Percentiles rank a stretch among this genome's conserved stretches.
phyloP scores from a whole-genome alignment of 2,113 vertebrate genomes.

The Mirounga angustirostris region DNA sequence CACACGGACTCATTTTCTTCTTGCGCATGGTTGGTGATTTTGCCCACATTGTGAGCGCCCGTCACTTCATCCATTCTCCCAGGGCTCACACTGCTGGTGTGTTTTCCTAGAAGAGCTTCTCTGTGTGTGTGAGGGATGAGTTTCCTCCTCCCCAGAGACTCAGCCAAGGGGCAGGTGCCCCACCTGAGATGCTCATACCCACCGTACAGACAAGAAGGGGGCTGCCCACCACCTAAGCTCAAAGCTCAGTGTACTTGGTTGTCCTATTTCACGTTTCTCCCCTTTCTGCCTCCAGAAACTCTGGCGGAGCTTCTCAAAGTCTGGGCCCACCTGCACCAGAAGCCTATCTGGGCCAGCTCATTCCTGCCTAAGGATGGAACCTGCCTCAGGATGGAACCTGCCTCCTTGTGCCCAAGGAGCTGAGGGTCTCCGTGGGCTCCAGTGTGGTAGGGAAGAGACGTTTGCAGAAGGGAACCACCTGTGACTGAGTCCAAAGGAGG shows the following conservation, averaged over 20 bases:
- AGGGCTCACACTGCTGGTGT: not conserved
- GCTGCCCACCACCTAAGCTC: not conserved
- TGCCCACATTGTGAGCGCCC: not conserved
- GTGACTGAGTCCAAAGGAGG: not conserved
- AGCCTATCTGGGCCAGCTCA: not conserved
- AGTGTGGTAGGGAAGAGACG: not conserved
- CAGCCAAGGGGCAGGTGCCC: not conserved
- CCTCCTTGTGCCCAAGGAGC: not conserved
- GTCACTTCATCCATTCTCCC: not conserved
- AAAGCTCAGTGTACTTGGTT: not conserved
- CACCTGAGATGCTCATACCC: not conserved
- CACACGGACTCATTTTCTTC: not conserved
- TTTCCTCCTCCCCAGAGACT: not conserved
- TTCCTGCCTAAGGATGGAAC: not conserved
- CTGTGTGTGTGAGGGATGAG: not conserved
- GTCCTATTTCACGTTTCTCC: not conserved
- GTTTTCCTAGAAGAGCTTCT: not conserved
- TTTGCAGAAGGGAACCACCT: not conserved
- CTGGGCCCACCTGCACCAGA: not conserved
- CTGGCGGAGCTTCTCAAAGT: not conserved
- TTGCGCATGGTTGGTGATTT: not conserved
- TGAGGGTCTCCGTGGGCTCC: not conserved
- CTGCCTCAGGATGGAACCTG: not conserved
- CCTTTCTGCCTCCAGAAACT: not conserved
- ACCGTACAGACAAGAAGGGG: rapidly evolving